Evolutionary conservation across 2,797 vertebrate species (phyloP), one percentile per base, ranked within the genome.

Genomic region (Cirrhinus mrigala): DNA sequence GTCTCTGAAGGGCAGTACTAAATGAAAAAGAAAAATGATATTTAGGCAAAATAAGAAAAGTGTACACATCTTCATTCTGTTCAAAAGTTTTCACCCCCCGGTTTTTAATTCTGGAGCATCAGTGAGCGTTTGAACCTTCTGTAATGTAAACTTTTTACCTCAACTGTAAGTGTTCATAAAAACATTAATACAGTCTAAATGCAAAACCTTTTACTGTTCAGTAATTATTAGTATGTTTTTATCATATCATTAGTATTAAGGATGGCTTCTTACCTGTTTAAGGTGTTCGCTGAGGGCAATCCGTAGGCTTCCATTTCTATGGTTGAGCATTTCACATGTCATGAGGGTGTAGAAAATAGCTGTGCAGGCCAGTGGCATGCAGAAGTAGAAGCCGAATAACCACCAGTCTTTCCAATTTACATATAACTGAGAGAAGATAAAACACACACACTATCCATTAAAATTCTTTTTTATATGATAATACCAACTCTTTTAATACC

Each of bases 321-420:
- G 97, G 92, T 96, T 97, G 75, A 99, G 92, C 98, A 99, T 99
- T 95, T 99, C 97, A 84, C 94, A 95, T 16, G 98, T 98, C 98
- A 99, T 99, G 90, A 99, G 92, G 0, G 98, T 97, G 90, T 99
- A 99, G 92, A 99, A 99, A 88, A 98, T 82, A 1, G 95, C 98
- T 0, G 97, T 99, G 91, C 97, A 99, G 18, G 92, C 92, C 89
- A 99, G 92, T 0, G 98, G 98, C 75, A 99, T 94, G 62, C 97
- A 98, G 89, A 99, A 99, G 90, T 99, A 99, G 93, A 98, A 98
- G 54, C 97, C 97, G 44, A 99, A 99, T 56, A 99, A 92, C 98
- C 98, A 99, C 98, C 98, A 99, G 88, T 97, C 97, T 91, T 99
- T 99, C 50, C 90, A 94, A 0, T 95, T n/a, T 81, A 79, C 94